Conservation (phyloP, 2,797 vertebrate species). For the Neoniphon sammara region DNA sequence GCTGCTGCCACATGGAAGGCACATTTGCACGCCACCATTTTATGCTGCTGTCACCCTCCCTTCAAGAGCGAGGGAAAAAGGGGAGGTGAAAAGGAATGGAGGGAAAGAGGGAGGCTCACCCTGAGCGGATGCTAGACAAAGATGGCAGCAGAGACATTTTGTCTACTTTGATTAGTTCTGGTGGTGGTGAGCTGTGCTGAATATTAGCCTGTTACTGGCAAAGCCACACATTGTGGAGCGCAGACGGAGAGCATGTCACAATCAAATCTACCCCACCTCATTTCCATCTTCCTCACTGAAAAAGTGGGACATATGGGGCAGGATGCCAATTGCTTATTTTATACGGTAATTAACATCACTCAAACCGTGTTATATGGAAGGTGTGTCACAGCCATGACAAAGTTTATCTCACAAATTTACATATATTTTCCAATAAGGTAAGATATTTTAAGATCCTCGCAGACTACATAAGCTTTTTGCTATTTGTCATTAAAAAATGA, state of each 20-base stretch:
- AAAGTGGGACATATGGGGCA: constrained; percentile 79
- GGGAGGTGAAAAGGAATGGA: constrained; percentile 71
- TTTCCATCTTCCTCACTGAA: constrained; percentile 76
- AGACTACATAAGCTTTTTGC: constrained; percentile 43
- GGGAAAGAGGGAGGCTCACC: constrained; percentile 73
- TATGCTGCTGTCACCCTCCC: constrained; percentile 75
- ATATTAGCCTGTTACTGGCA: constrained; percentile 80
- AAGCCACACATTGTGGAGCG: constrained; percentile 70
- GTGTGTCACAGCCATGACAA: constrained; percentile 71
- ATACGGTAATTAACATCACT: constrained; percentile 82
- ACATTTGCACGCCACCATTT: constrained; percentile 81
- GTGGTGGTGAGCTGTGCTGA: constrained; percentile 77
- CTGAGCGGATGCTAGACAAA: constrained; percentile 81
- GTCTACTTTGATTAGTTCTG: constrained; percentile 86
- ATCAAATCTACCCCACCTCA: constrained; percentile 76
- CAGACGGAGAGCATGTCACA: constrained; percentile 74
- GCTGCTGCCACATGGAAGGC: constrained; percentile 80
- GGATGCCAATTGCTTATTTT: constrained; percentile 85
- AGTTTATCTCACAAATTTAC: constrained; percentile 72
- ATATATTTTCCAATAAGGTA: constrained; percentile 59
- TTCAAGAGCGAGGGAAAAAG: constrained; percentile 63
- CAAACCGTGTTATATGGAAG: constrained; percentile 70
- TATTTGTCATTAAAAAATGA: constrained; percentile 50
- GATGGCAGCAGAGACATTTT: constrained; percentile 85
- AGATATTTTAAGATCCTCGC: constrained; percentile 58